Base-by-base conservation (phyloP, 2,797 vertebrate genomes). In the Cygnus olor region DNA sequence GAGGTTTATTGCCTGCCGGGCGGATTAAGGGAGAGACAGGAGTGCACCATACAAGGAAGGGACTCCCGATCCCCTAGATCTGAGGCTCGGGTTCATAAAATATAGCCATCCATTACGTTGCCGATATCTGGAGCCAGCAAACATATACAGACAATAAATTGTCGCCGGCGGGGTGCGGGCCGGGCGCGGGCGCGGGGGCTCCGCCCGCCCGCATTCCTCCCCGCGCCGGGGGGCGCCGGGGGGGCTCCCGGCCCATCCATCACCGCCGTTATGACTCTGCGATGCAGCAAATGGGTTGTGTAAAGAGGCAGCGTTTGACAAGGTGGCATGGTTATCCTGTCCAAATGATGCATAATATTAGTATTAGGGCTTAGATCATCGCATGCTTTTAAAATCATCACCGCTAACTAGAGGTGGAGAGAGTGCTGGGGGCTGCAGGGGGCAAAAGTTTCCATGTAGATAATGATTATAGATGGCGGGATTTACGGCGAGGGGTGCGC, bases 101-200 rank as follows among this genome's bases (percentile, higher is more conserved):
- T 98, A 98, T 85, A 97, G 95, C 97, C 97, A 97, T 98, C 98
- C 97, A 97, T 97, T 98, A 98, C 96, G 86, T 21, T 90, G 94
- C 98, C 97, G 97, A 98, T 98, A 98, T 99, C 98, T 99, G 99
- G 99, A 99, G 99, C 98, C 98, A 98, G 98, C 88, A 94, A 98
- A 98, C 97, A 98, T 99, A 99, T 88, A 99, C 99, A 99, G 98
- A 98, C 98, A 97, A 98, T 99, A 99, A 99, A 99, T 99, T 96
- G 97, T 78, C 83, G 47, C 81, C 85, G 94, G 97, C 97, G 89
- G 66, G 96, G 96, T 96, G 96, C 93, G 93, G 94, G 93, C 97
- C 88, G 90, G 71, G 92, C 91, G 93, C 95, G 79, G 97, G 97
- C 72, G 95, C 90, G 85, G 96, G 95, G 96, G 81, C 93, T 91